Percentiles rank a stretch among this genome's conserved stretches.
These are phyloP conservation scores for Terebella lapidaria DNA, from an alignment of 2,888 invertebrate genomes.

Conservation along the genomic window DNA sequence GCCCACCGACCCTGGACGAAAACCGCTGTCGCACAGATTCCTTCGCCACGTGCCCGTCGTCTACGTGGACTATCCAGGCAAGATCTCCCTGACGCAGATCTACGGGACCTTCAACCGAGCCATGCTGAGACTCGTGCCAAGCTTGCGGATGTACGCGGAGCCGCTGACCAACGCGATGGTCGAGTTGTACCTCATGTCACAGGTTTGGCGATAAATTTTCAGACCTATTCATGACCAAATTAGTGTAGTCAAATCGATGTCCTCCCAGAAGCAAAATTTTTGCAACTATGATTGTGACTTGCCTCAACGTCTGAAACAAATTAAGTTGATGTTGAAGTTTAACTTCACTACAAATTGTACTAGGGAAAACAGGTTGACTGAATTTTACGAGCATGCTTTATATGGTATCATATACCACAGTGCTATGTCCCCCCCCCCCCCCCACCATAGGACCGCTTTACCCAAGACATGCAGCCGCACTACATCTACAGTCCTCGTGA, in stretches of 20 bases:
- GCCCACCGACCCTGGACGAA: slow-evolving; percentile 97
- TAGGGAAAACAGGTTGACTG: too few species aligned
- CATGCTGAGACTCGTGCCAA: slow-evolving; percentile 90
- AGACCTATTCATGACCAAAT: too few species aligned
- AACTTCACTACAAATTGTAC: too few species aligned
- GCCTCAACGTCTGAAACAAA: too few species aligned
- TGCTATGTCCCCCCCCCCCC: too few species aligned
- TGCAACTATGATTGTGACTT: too few species aligned
- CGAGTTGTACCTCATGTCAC: slow-evolving; percentile 91
- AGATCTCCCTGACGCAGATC: slow-evolving; percentile 90
- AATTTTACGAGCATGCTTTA: too few species aligned
- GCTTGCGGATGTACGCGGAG: slow-evolving; percentile 87
- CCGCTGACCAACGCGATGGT: slow-evolving; percentile 99
- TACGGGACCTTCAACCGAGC: slow-evolving; percentile 98
- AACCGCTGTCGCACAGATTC: slow-evolving; percentile 76
- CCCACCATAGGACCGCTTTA: slow-evolving; percentile 82
- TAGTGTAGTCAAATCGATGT: too few species aligned
- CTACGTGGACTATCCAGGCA: slow-evolving; percentile 98
- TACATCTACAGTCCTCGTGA: slow-evolving; percentile 97
- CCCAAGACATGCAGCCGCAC: slow-evolving; percentile 99
- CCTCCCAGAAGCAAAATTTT: too few species aligned
- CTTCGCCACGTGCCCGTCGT: slow-evolving; percentile 93
- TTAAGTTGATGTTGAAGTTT: too few species aligned
- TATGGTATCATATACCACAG: too few species aligned
- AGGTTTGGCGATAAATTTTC: slow-evolving; percentile 54